These are phyloP conservation scores for Acronicta aceris DNA, from an alignment of 2,888 invertebrate species.

Conservation along the genomic window DNA sequence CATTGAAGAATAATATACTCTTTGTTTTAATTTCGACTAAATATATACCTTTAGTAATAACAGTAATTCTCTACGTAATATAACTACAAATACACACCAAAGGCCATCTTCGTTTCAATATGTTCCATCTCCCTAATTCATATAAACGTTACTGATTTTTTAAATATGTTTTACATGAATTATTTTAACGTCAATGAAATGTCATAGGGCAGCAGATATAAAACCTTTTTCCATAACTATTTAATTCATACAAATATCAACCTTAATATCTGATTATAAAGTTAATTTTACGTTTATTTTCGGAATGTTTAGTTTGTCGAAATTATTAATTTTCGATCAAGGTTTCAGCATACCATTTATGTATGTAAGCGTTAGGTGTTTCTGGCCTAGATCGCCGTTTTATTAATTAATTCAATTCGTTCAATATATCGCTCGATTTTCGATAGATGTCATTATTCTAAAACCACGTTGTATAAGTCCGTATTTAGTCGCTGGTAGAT, in stretches of 20 bases:
- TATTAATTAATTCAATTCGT: conserved; percentile 33
- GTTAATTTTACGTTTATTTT: conserved; percentile 26
- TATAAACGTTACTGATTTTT: neutral
- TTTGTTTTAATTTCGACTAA: conserved; percentile 53
- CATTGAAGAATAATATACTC: conserved; percentile 60
- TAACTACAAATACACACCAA: conserved; percentile 54
- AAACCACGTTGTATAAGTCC: conserved; percentile 23
- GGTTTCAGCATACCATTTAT: conserved; percentile 19
- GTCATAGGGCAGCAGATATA: neutral
- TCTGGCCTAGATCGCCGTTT: conserved; percentile 21
- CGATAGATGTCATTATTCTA: conserved; percentile 44
- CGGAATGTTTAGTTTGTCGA: conserved; percentile 53
- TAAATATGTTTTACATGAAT: neutral
- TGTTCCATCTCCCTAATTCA: conserved; percentile 18
- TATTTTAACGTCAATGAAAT: too few relatives aligned
- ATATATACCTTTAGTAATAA: conserved; percentile 51
- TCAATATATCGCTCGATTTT: conserved; percentile 39
- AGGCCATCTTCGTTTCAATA: conserved; percentile 55
- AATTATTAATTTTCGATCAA: conserved; percentile 33
- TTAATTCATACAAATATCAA: conserved; percentile 38
- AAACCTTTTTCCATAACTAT: conserved; percentile 4
- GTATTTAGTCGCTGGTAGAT: neutral
- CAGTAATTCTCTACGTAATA: conserved; percentile 46
- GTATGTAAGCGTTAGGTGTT: conserved; percentile 27
- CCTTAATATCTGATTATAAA: conserved; percentile 27